Base-by-base conservation (phyloP, 2,113 vertebrate genomes). In the Osmerus mordax region DNA sequence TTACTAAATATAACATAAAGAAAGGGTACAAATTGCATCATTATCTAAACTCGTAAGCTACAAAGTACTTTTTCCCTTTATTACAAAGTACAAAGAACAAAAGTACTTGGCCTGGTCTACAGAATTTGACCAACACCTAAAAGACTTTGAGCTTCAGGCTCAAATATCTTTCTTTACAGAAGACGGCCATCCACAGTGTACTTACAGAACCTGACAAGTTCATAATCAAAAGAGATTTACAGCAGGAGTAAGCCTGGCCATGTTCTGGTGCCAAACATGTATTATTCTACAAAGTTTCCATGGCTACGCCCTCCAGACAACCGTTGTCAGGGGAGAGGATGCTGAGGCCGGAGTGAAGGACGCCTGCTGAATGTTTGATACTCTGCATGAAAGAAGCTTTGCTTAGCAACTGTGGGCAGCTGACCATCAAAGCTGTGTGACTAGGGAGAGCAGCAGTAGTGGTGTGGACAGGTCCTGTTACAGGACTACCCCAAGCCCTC, bases 331-430 rank as follows among this genome's bases (percentile, higher is more conserved):
- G 61, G 70, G 3, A 68, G 52, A 69, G 0, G 55, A 58, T 16
- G 16, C 32, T 11, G 69, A 9, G 69, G 19, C 9, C 51, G 15
- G 21, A 51, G 16, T 64, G 21, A n/a, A 21, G 29, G 29, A 21
- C 8, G 41, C 59, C 21, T 19, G 55, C 12, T 71, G 65, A 70
- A 69, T 70, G 60, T 80, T 85, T 85, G 78, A 84, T 84, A n/a
- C 59, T 13, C 47, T 52, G 63, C 70, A 76, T 77, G 51, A 82
- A 82, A 77, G 80, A 67, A 55, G 65, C 28, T 67, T 72, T 70
- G 19, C 72, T 65, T 72, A 65, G 25, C 51, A 55, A 56, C 65
- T 61, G 69, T 18, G 73, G 72, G 41, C 58, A 41, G 65, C 61
- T 80, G 80, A 76, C 74, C 74, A 72, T 69, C 58, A 71, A 73